Base-by-base conservation (phyloP, 2,113 vertebrate genomes). In the Merops nubicus region DNA sequence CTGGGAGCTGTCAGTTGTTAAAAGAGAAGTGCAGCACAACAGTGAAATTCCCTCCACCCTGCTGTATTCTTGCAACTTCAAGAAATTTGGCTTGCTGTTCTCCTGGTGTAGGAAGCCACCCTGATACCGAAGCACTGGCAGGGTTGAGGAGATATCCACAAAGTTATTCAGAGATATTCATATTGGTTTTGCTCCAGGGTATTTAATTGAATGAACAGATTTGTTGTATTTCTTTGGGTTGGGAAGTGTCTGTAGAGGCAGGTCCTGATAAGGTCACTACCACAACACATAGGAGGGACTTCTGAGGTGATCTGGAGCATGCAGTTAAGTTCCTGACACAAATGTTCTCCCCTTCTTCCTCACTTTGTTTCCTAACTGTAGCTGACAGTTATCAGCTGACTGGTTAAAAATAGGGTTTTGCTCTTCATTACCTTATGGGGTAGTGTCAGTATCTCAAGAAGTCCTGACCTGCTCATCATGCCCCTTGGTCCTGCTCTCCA, bases 151-250 rank as follows among this genome's bases (percentile, higher is more conserved):
- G 26, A 22, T 17, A 25, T 2, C 28, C n/a, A n/a, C 15, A 25
- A 22, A 36, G 4, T 29, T 33, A 60, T 77, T 69, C 9, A 3
- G 8, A 20, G 14, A 6, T 38, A 48, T 4, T 8, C 9, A 12
- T 28, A 5, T 6, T 40, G 26, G 3, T 5, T 86, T 54, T 79
- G 31, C 18, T 77, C 5, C 0, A 0, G 45, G 34, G 10, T 9
- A 16, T 47, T 36, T 29, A 8, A 11, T 1, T 34, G 48, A 36
- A 43, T 21, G 11, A 0, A 5, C 22, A 20, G 13, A 18, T 47
- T 22, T 43, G 4, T 17, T 47, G 6, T 14, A 16, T 22, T 62
- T 68, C 57, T 60, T 72, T 51, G 20, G 5, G 19, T 9, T 67
- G n/a, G 57, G 38, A 86, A 47, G n/a, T 3, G 2, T 40, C 40